Conservation (phyloP, 35 echinoderm and acorn worm genomes). For the Lytechinus pictus region DNA sequence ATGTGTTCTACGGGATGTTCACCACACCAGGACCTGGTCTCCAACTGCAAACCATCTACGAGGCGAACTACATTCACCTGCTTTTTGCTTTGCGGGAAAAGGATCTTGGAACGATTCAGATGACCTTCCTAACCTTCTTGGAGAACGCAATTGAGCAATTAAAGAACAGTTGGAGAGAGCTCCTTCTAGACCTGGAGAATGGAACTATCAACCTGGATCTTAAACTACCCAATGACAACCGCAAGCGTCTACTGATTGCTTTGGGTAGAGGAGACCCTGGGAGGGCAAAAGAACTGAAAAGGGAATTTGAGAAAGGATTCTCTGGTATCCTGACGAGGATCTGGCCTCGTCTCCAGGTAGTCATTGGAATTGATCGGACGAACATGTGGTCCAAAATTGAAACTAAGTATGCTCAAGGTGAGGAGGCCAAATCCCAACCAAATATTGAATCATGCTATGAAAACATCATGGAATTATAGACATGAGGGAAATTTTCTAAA, state of each 20-base stretch:
- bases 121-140: constrained; percentile 52
- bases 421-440: background rate
- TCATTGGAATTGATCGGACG: constrained; percentile 56
- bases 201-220: constrained; percentile 52
- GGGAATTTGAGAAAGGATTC: constrained; percentile 70
- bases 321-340: constrained; percentile 59
- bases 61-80: constrained; percentile 64
- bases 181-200: constrained; percentile 48
- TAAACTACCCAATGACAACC: constrained; percentile 38
- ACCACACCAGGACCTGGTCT: constrained; percentile 62
- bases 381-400: constrained; percentile 29
- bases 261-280: constrained; percentile 50
- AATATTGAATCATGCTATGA: too few relatives aligned
- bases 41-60: constrained; percentile 47
- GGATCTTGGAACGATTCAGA: constrained; percentile 36
- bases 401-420: constrained; percentile 58
- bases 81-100: constrained; percentile 65
- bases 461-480: too few relatives aligned
- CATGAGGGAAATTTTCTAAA: too few relatives aligned
- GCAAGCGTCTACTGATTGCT: constrained; percentile 34
- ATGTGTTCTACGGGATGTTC: constrained; percentile 38
- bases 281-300: constrained; percentile 48
- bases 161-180: constrained; percentile 60
- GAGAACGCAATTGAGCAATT: constrained; percentile 30
- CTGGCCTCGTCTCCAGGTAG: constrained; percentile 45